Evolutionary conservation across 2,113 vertebrate genomes (phyloP).

Genomic region (Microcebus ravelobensis): DNA sequence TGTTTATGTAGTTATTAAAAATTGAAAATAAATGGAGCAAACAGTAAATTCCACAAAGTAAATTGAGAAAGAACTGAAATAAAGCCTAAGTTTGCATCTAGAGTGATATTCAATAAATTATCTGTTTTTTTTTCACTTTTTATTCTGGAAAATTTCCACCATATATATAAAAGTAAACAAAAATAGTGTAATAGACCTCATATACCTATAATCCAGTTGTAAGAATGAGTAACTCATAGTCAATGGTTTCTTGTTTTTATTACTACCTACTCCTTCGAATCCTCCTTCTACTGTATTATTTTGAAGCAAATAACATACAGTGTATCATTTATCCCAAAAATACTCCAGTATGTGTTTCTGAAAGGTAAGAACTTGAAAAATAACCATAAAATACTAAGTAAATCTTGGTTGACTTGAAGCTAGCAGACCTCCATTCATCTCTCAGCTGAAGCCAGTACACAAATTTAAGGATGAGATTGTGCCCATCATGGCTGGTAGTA

Average conservation of each 20-base stretch:
- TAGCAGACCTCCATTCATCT: background rate
- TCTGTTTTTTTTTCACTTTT: slow-evolving; percentile 11
- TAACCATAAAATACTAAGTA: background rate
- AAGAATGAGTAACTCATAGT: background rate
- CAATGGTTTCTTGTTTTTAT: slow-evolving; percentile 40
- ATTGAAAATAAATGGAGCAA: slow-evolving; percentile 49
- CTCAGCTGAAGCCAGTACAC: background rate
- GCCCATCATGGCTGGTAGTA: background rate
- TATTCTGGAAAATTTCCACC: background rate
- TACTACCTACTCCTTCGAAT: background rate
- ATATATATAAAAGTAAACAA: slow-evolving; percentile 17
- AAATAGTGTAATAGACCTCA: background rate
- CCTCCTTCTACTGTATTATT: background rate
- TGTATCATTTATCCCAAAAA: background rate
- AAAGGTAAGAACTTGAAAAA: slow-evolving; percentile 31
- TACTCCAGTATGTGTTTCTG: background rate
- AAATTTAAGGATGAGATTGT: background rate
- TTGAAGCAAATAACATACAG: background rate
- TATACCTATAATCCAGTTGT: background rate
- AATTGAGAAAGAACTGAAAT: background rate
- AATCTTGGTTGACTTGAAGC: slow-evolving; percentile 4
- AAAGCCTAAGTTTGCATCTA: background rate
- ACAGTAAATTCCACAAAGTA: slow-evolving; percentile 18
- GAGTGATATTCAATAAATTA: background rate
- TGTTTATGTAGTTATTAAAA: slow-evolving; percentile 21